Evolutionary conservation across 2,113 vertebrate species (phyloP), one percentile per base, ranked within the genome.

Genomic region (Siniperca chuatsi): DNA sequence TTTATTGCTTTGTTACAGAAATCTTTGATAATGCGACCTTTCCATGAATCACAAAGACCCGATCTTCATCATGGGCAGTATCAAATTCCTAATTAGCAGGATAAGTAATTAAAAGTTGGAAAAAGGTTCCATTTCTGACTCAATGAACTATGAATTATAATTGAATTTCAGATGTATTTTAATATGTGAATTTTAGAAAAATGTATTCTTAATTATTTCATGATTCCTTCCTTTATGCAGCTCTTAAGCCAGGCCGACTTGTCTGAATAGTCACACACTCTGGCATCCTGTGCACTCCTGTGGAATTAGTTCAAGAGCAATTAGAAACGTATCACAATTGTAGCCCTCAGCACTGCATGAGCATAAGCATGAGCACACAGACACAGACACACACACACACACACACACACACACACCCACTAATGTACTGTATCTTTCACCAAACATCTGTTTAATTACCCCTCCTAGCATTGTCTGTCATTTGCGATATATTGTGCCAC

Each of bases 361-460:
- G 33, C 48, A 85, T 29, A 29, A 29, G 29, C 29, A 29, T 15
- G 10, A 23, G 4, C 55, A 25, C 62, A 67, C 65, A 65, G 42
- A 57, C 73, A 57, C 71, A 61, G 61, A 75, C 62, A 42, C 57
- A 76, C 58, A 67, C 65, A 65, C 50, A 57, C 73, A 57, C 71
- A 61, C 66, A 75, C 62, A 42, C 57, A 76, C 58, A 61, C 71
- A 61, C 48, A 66, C 46, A 61, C 23, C 35, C 62, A 37, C 72
- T 65, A 71, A 87, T 75, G 58, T 42, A 75, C 62, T 78, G 72
- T 87, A 85, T 91, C 89, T 82, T 78, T 67, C 80, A 67, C 87
- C 66, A 86, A 89, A 89, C 89, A 91, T 88, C 87, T 90, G 82
- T 82, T 82, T 85, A 91, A 90, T 90, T 83, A 82, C 55, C 65